Conservation (phyloP, 92 coral and sea anemone species). For the Epizoanthus stellaris region DNA sequence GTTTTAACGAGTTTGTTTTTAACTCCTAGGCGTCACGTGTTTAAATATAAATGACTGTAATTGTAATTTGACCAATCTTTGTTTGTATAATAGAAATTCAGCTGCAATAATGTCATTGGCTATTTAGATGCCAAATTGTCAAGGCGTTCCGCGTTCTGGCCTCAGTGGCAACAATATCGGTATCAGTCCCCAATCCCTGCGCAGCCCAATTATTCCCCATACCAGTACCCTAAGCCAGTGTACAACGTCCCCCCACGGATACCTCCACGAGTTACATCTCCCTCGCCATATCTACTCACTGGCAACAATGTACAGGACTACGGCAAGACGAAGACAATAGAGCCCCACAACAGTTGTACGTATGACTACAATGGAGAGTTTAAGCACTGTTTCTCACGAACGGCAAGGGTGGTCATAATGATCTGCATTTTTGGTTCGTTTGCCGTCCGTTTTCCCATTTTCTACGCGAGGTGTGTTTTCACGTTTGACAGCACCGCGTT, state of each 20-base stretch:
- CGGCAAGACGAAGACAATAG: not conserved
- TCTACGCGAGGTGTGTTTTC: too few relatives aligned
- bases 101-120: too few relatives aligned
- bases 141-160: conserved; percentile 27
- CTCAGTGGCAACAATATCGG: conserved; percentile 14
- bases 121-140: conserved; percentile 1
- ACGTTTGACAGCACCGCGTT: too few relatives aligned
- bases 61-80: too few relatives aligned
- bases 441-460: too few relatives aligned
- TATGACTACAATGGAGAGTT: not conserved
- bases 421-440: too few relatives aligned
- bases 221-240: conserved; percentile 38
- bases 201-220: conserved; percentile 18
- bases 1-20: too few relatives aligned
- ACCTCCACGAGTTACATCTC: conserved; percentile 10
- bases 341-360: conserved; percentile 25
- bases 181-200: conserved; percentile 22
- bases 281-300: not conserved
- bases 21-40: too few relatives aligned
- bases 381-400: too few relatives aligned
- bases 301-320: conserved; percentile 8
- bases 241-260: conserved; percentile 33
- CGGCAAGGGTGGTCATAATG: too few relatives aligned
- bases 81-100: too few relatives aligned
- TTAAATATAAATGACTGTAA: too few relatives aligned